A percentile compares a stretch with the other conserved stretches of the same genome.
Evolutionary conservation across 2,888 invertebrate species (phyloP).

Genomic region (Ennomos erosarius): DNA sequence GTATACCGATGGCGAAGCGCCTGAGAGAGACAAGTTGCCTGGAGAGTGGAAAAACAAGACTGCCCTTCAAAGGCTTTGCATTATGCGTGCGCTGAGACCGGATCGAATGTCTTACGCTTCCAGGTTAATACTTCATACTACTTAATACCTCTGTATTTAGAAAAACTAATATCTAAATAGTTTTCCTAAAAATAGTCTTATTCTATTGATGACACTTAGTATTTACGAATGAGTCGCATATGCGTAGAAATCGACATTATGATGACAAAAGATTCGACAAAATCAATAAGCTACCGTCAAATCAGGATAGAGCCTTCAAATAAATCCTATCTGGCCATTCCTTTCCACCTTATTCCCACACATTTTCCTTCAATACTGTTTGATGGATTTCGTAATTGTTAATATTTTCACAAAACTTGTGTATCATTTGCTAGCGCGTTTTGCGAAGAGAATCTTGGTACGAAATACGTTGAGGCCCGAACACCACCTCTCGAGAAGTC

Average conservation of each 20-base stretch:
- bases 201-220: too few relatives aligned
- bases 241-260: too few relatives aligned
- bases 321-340: too few relatives aligned
- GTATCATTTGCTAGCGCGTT: constrained; percentile 85
- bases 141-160: too few relatives aligned
- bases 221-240: too few relatives aligned
- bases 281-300: too few relatives aligned
- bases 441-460: constrained; percentile 95
- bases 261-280: too few relatives aligned
- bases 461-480: constrained; percentile 92
- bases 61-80: constrained; percentile 93
- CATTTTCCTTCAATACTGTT: too few relatives aligned
- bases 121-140: constrained; percentile 67
- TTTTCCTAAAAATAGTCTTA: too few relatives aligned
- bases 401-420: constrained; percentile 11
- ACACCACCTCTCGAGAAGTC: constrained; percentile 93
- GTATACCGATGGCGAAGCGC: constrained; percentile 95
- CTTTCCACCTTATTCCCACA: too few relatives aligned
- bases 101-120: constrained; percentile 98
- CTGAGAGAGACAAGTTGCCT: constrained; percentile 97
- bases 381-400: background rate
- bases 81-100: constrained; percentile 95
- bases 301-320: too few relatives aligned
- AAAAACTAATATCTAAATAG: too few relatives aligned
- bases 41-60: constrained; percentile 98